A percentile compares a stretch with the other conserved stretches of the same genome.
phyloP scores from a whole-genome alignment of 1,140 invertebrate genomes.

The Meloidogyne chitwoodi region DNA sequence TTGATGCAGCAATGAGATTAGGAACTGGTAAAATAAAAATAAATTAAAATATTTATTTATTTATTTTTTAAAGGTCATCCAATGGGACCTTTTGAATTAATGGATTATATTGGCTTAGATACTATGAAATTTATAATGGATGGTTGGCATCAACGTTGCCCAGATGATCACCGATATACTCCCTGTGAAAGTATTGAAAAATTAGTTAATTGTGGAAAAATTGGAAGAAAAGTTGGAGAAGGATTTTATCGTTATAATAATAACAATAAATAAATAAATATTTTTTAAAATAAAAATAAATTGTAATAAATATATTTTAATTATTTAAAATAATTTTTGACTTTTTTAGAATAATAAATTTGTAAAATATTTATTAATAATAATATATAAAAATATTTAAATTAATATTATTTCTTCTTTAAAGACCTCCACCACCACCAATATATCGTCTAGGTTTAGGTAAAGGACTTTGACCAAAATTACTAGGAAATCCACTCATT shows the following conservation, averaged over 20 bases:
- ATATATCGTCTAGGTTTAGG: background rate
- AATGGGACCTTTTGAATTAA: conserved; percentile 66
- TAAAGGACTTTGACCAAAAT: background rate
- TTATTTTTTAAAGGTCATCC: conserved; percentile 60
- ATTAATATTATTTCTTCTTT: background rate
- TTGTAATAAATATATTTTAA: background rate
- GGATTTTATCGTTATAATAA: conserved; percentile 70
- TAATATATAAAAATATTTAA: background rate
- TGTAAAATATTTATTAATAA: too few species aligned
- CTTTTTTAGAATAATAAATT: background rate
- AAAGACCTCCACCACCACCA: background rate
- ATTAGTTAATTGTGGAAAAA: conserved; percentile 74
- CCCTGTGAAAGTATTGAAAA: conserved; percentile 70
- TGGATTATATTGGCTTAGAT: conserved; percentile 65
- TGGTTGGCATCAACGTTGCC: conserved; percentile 74
- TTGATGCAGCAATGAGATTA: conserved; percentile 66
- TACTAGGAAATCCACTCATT: conserved; percentile 1
- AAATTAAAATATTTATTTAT: background rate
- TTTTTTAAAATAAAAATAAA: background rate
- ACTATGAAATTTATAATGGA: conserved; percentile 68
- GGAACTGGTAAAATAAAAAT: conserved; percentile 61
- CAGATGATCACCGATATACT: conserved; percentile 73
- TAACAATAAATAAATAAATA: background rate
- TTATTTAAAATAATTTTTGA: too few species aligned
- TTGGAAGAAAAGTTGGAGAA: conserved; percentile 78